Evolutionary conservation across 2,113 vertebrate species (phyloP).

Genomic region (Phoxinus phoxinus): DNA sequence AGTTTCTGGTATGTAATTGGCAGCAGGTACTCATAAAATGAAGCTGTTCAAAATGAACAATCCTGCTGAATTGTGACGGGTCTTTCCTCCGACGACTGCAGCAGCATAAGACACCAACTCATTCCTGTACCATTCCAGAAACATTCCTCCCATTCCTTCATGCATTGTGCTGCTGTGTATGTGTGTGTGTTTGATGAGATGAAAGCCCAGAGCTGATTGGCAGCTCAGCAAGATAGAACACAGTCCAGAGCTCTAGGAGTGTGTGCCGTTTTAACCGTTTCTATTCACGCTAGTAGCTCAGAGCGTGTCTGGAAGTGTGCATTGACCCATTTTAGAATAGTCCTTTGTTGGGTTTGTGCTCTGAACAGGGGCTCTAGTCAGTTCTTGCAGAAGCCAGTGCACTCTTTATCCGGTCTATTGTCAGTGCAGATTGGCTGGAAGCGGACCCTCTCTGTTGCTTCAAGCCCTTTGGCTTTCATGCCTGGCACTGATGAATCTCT

Average conservation of each 20-base stretch:
- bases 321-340: constrained; percentile 24
- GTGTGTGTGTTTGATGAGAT: constrained; percentile 34
- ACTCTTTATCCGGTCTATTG: constrained; percentile 27
- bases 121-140: constrained; percentile 56
- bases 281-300: constrained; percentile 8
- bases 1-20: not conserved
- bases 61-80: not conserved
- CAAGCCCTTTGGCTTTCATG: constrained; percentile 19
- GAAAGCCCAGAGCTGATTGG: constrained; percentile 33
- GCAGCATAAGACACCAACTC: constrained; percentile 32
- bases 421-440: constrained; percentile 14
- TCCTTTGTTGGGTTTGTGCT: constrained; percentile 22
- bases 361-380: constrained; percentile 24
- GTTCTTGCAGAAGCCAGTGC: constrained; percentile 26
- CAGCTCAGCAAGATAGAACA: constrained; percentile 33
- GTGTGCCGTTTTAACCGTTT: constrained; percentile 29
- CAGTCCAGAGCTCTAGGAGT: constrained; percentile 9
- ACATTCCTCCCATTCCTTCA: constrained; percentile 72
- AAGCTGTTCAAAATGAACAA: not conserved
- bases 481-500: constrained; percentile 29
- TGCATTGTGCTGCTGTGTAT: constrained; percentile 22
- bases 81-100: not conserved
- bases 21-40: not conserved
- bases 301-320: constrained; percentile 17
- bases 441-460: constrained; percentile 16